These are phyloP conservation scores for Leucopsar rothschildi DNA, from an alignment of 2,113 vertebrate genomes.

Conservation along the genomic window DNA sequence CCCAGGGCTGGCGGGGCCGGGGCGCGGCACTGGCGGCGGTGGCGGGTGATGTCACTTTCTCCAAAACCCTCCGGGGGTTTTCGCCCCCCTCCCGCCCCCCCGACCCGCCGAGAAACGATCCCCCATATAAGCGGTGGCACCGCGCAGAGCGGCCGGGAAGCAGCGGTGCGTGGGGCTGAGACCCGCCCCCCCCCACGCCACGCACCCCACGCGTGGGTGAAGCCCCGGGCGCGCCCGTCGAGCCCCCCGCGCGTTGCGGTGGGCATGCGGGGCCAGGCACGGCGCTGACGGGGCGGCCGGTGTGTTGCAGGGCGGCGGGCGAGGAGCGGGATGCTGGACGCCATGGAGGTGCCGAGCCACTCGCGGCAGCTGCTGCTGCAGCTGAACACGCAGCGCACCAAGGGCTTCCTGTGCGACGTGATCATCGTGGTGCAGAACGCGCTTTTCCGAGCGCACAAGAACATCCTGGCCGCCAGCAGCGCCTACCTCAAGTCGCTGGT, in stretches of 20 bases:
- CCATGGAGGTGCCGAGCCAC: constrained; percentile 97
- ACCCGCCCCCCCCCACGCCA: neutral
- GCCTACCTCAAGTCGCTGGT: constrained; percentile 99
- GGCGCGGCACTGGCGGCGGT: neutral
- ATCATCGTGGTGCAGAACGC: constrained; percentile 99
- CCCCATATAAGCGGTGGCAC: constrained; percentile 46
- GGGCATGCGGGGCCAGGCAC: neutral
- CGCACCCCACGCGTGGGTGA: neutral
- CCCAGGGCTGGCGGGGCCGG: neutral
- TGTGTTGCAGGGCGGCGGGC: constrained; percentile 80
- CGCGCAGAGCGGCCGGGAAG: neutral
- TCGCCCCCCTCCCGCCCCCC: neutral
- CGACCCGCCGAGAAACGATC: neutral
- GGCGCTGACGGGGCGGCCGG: neutral
- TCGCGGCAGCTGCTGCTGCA: constrained; percentile 97
- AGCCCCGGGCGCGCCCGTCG: neutral
- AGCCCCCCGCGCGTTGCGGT: neutral
- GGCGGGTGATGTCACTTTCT: constrained; percentile 39
- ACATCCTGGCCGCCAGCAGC: constrained; percentile 98
- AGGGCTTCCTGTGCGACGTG: constrained; percentile 99
- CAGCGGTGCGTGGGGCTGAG: neutral
- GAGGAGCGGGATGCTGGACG: constrained; percentile 95
- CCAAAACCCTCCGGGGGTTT: constrained; percentile 42
- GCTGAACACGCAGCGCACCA: constrained; percentile 97
- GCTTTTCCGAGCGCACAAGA: constrained; percentile 98